Evolutionary conservation across 1,140 invertebrate species (phyloP).

Genomic region (Harpegnathos saltator): DNA sequence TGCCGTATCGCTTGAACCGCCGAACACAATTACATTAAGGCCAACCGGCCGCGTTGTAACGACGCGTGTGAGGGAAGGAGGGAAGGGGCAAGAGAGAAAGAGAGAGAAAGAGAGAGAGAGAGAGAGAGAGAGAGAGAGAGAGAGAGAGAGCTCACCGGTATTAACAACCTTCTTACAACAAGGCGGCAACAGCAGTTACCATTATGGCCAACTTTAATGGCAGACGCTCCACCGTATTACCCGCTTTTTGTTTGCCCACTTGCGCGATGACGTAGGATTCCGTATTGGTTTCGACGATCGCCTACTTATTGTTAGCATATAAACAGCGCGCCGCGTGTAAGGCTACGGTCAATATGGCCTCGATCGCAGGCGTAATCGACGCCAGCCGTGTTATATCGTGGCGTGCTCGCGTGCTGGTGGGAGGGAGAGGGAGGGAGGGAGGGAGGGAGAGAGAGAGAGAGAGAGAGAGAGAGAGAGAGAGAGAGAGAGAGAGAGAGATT

Average conservation of each 20-base stretch:
- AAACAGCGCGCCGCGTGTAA: slow-evolving; percentile 50
- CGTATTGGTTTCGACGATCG: slow-evolving; percentile 58
- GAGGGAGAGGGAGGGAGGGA: background rate
- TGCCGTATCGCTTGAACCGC: slow-evolving; percentile 51
- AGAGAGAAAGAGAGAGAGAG: background rate
- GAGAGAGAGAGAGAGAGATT: no score
- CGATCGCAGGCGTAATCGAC: slow-evolving; percentile 26
- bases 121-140: background rate
- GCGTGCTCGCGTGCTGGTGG: background rate
- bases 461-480: no score
- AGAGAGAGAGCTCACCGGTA: slow-evolving; percentile 12
- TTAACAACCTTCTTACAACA: slow-evolving; percentile 40
- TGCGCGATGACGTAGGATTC: slow-evolving; percentile 57
- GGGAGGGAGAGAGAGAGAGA: no score
- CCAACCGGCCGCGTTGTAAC: slow-evolving; percentile 27
- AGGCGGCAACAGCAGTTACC: slow-evolving; percentile 40
- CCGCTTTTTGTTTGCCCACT: slow-evolving; percentile 59
- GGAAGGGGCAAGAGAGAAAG: background rate
- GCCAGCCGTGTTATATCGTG: slow-evolving; percentile 4
- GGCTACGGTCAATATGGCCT: slow-evolving; percentile 28
- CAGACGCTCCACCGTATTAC: slow-evolving; percentile 49
- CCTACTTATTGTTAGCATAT: slow-evolving; percentile 58
- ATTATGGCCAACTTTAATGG: slow-evolving; percentile 48
- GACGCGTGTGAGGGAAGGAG: background rate
- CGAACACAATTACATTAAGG: slow-evolving; percentile 58